These are phyloP conservation scores for Lissonota sp. DNA, from an alignment of 2,888 invertebrate species.

Conservation along the genomic window DNA sequence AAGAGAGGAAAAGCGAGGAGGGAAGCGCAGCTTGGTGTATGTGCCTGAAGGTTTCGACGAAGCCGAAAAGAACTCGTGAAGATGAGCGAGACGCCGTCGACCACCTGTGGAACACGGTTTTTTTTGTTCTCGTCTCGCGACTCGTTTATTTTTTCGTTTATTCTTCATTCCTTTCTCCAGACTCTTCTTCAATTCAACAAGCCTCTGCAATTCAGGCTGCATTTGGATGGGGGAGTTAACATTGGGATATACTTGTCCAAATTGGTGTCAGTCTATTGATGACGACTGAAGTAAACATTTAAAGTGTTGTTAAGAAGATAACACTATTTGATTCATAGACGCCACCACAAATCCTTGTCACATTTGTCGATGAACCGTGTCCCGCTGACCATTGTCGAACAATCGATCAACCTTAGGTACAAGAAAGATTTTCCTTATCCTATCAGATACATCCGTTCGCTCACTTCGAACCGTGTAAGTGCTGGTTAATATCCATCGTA, in stretches of 20 bases:
- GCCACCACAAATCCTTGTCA: slow-evolving; percentile 9
- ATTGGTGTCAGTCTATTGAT: too few relatives aligned
- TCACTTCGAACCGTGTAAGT: slow-evolving; percentile 55
- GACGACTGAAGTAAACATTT: too few relatives aligned
- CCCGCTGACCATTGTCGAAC: slow-evolving; percentile 24
- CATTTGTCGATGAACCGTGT: slow-evolving; percentile 12
- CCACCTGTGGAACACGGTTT: slow-evolving; percentile 66
- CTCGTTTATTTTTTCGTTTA: slow-evolving; percentile 12
- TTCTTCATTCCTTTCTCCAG: not conserved
- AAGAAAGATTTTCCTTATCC: slow-evolving; percentile 48
- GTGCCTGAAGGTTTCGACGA: slow-evolving; percentile 5
- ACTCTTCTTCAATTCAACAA: slow-evolving; percentile 8
- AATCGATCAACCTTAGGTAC: slow-evolving; percentile 49
- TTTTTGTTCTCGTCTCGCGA: slow-evolving; percentile 32
- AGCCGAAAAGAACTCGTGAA: slow-evolving; percentile 55
- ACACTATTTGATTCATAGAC: not conserved
- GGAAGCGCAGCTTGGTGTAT: not conserved
- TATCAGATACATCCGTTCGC: slow-evolving; percentile 38
- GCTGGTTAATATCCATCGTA: slow-evolving; percentile 54
- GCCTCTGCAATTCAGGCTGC: not conserved
- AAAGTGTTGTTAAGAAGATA: too few relatives aligned
- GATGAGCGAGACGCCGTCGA: slow-evolving; percentile 56
- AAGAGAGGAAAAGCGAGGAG: slow-evolving; percentile 46
- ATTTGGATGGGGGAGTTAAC: too few relatives aligned
- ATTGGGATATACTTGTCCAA: too few relatives aligned